A percentile compares a stretch with the other conserved stretches of the same genome.
phyloP scores from a whole-genome alignment of 2,797 vertebrate species.

The Aselliscus stoliczkanus region DNA sequence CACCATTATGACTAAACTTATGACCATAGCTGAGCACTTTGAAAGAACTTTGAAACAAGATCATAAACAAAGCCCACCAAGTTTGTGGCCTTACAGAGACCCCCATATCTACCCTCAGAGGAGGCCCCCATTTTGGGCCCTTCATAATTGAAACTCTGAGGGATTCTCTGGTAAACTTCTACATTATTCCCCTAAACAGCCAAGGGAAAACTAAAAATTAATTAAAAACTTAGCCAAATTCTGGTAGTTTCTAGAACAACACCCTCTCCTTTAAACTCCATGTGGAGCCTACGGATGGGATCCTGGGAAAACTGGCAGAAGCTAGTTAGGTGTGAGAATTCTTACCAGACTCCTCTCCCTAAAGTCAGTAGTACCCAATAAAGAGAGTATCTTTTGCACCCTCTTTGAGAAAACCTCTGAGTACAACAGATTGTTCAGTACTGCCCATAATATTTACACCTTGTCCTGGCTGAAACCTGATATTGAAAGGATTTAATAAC shows the following conservation, averaged over 20 bases:
- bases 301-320: background rate
- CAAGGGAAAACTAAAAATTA: background rate
- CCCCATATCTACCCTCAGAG: background rate
- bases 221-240: background rate
- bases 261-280: background rate
- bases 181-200: background rate
- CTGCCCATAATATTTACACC: background rate
- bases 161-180: background rate
- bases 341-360: background rate
- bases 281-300: background rate
- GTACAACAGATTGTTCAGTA: background rate
- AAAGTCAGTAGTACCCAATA: background rate
- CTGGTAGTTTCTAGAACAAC: background rate
- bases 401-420: background rate
- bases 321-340: background rate
- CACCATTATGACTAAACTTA: background rate
- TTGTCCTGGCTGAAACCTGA: background rate
- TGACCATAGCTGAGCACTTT: background rate
- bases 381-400: background rate
- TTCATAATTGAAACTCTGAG: background rate
- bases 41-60: background rate
- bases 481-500: background rate
- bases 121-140: background rate
- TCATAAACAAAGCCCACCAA: background rate
- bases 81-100: background rate